phyloP scores from a whole-genome alignment of 2,113 vertebrate species.

The Pionites leucogaster region DNA sequence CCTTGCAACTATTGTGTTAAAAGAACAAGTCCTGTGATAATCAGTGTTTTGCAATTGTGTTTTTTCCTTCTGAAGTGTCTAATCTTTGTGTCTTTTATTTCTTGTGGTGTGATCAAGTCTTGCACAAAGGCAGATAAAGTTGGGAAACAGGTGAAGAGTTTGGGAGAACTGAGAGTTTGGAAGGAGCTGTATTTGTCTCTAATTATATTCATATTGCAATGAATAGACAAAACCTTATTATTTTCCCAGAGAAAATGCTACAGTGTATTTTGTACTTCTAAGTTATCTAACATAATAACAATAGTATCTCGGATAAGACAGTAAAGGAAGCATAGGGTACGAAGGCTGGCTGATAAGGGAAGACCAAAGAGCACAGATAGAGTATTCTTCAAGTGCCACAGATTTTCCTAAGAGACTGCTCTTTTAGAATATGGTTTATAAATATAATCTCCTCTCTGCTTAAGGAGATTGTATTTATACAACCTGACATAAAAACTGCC shows the following conservation, averaged over 20 bases:
- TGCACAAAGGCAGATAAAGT: neutral
- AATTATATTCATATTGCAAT: neutral
- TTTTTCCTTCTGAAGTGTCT: neutral
- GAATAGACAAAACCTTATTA: neutral
- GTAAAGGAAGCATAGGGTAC: neutral
- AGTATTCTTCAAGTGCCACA: neutral
- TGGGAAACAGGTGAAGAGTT: neutral
- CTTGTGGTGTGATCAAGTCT: neutral
- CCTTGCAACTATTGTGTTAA: neutral
- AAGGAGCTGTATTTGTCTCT: neutral
- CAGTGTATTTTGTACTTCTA: neutral
- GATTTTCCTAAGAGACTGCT: neutral
- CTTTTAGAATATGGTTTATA: neutral
- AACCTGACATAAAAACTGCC: neutral
- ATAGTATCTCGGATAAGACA: neutral
- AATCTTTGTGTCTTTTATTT: neutral
- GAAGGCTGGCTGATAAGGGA: neutral
- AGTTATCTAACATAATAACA: neutral
- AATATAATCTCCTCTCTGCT: neutral
- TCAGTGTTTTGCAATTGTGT: neutral
- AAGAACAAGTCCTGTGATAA: neutral
- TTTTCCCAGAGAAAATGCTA: neutral
- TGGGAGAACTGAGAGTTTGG: neutral
- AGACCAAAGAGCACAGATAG: neutral
- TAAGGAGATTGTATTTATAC: neutral